Base-by-base conservation (phyloP, 2,888 invertebrate species). In the Zygogramma bicolorata region DNA sequence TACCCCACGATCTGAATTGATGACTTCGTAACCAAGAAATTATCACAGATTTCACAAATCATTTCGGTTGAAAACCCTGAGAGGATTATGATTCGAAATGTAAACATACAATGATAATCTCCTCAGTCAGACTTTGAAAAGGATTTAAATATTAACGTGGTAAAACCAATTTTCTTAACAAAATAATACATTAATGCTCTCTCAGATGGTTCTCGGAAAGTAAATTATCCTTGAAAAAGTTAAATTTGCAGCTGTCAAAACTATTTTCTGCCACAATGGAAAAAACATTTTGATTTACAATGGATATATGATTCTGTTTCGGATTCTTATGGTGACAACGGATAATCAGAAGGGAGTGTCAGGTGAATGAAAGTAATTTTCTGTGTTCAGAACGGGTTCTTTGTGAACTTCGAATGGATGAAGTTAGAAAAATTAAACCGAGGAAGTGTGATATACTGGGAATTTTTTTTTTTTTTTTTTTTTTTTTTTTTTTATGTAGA, bases 91-190 rank as follows among this genome's bases (percentile, higher is more conserved):
- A 70, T 65, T 65, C 49, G 40, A 29, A 75, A 70, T 57, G 57
- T 70, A 75, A 75, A 73, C 72, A 75, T 73, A 75, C 72, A 73
- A 75, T 62, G 34, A 53, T 49, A 65, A 63, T 65, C 60, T 13
- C 46, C 60, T 63, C 31, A 65, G 65, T 62, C 53, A 53, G 66
- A 18, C 29, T 65, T 40, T 63, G 67, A 70, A 70, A 65, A 31
- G 72, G 74, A 49, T 75, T 75, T 69, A 31, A 59, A 57, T 71
- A 63, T 66, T 68, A 68, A 38, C 67, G 61, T n/a, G 65, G 68
- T 62, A 73, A 75, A 75, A 74, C 76, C 74, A 76, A 76, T 76
- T 76, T 76, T 57, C 49, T 31, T 65, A 62, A 69, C 71, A 70
- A 66, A 71, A 65, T 38, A 63, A 20, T 60, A 42, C 53, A 63